A percentile compares a stretch with the other conserved stretches of the same genome.
Conservation (phyloP, 1,140 invertebrate species). For the Pachypeltis micranthus region DNA sequence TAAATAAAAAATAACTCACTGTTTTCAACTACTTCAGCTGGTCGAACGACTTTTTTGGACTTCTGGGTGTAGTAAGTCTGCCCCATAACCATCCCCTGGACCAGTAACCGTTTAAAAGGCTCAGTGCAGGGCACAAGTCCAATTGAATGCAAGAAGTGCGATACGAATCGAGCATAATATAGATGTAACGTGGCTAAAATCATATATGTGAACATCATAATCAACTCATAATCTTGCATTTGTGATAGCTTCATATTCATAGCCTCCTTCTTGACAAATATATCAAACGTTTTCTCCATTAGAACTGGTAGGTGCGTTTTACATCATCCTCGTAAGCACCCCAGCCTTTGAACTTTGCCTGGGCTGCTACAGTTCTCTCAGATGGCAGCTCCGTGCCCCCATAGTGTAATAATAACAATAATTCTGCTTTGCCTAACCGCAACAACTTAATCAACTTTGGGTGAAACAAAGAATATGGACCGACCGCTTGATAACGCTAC, state of each 20-base stretch:
- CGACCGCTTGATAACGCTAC: too few relatives aligned
- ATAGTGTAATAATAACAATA: too few relatives aligned
- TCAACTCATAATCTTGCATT: not conserved
- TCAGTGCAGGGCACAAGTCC: slow-evolving; percentile 61
- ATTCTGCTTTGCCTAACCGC: too few relatives aligned
- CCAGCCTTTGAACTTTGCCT: too few relatives aligned
- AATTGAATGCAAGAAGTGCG: slow-evolving; percentile 76
- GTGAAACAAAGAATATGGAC: too few relatives aligned
- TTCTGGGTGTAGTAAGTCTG: slow-evolving; percentile 63
- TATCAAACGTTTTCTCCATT: too few relatives aligned
- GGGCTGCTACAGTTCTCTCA: too few relatives aligned
- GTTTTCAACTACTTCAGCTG: slow-evolving; percentile 52
- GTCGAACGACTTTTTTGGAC: slow-evolving; percentile 66
- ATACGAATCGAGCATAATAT: slow-evolving; percentile 92
- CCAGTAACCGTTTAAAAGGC: slow-evolving; percentile 82
- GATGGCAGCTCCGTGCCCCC: too few relatives aligned
- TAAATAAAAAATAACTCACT: too few relatives aligned
- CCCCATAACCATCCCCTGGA: slow-evolving; percentile 92
- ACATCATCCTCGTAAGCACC: too few relatives aligned
- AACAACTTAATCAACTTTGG: too few relatives aligned
- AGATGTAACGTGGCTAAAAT: slow-evolving; percentile 76
- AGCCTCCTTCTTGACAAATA: too few relatives aligned
- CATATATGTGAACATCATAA: slow-evolving; percentile 31
- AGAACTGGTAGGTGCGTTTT: slow-evolving; percentile 1
- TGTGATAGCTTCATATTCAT: slow-evolving; percentile 1